Evolutionary conservation across 2,888 invertebrate genomes (phyloP).

Genomic region (Latheticus oryzae): DNA sequence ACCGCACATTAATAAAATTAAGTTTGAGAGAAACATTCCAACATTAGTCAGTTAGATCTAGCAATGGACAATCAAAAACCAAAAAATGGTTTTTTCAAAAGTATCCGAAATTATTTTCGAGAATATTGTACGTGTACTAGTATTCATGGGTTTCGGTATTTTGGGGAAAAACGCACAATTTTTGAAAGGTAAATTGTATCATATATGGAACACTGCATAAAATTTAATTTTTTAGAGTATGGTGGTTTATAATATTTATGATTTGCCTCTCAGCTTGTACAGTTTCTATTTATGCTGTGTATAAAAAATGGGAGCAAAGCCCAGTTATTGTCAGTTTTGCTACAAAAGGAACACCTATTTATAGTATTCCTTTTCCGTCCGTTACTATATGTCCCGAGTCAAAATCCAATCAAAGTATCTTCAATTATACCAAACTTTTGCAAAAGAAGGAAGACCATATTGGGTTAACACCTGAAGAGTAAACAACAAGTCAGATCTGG

Average conservation of each 20-base stretch:
- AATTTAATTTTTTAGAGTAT: conserved; percentile 65
- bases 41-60: background rate
- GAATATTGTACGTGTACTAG: conserved; percentile 56
- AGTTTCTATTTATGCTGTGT: conserved; percentile 72
- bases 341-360: conserved; percentile 45
- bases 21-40: background rate
- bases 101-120: conserved; percentile 53
- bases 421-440: conserved; percentile 73
- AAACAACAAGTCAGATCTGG: conserved; percentile 46
- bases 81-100: conserved; percentile 46
- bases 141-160: conserved; percentile 57
- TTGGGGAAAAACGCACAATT: conserved; percentile 54
- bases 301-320: conserved; percentile 75
- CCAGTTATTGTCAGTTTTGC: conserved; percentile 48
- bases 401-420: conserved; percentile 66
- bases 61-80: conserved; percentile 4
- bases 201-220: too few relatives aligned
- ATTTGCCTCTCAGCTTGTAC: conserved; percentile 72
- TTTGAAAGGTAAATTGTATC: conserved; percentile 54
- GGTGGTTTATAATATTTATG: conserved; percentile 74
- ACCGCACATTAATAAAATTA: conserved; percentile 10
- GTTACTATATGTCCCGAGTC: conserved; percentile 47
- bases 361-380: conserved; percentile 48
- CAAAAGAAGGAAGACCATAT: conserved; percentile 54
- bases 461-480: conserved; percentile 68